Evolutionary conservation across 1,140 invertebrate genomes (phyloP).

Genomic region (Theocolax elegans): DNA sequence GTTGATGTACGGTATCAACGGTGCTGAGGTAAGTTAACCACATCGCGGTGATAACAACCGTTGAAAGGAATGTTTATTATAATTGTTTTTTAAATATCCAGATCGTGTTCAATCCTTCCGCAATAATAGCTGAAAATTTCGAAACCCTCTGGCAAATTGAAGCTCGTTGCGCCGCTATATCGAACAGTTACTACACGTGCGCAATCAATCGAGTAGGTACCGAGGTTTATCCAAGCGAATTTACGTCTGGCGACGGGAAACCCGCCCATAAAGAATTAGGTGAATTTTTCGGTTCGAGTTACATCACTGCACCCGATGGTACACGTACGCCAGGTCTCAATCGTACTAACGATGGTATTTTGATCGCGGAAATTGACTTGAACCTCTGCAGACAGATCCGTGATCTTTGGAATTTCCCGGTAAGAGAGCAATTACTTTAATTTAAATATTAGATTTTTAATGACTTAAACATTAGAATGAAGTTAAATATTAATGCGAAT

Average conservation of each 20-base stretch:
- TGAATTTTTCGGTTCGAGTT: conserved; percentile 97
- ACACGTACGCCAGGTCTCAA: conserved; percentile 90
- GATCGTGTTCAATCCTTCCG: conserved; percentile 99
- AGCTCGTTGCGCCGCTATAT: conserved; percentile 96
- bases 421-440: conserved; percentile 60
- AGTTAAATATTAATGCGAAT: too few species aligned
- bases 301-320: conserved; percentile 95
- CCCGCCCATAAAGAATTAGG: conserved; percentile 94
- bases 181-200: conserved; percentile 94
- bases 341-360: conserved; percentile 85
- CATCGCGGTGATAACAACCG: too few species aligned
- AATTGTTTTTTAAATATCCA: conserved; percentile 28
- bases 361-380: conserved; percentile 93
- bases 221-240: conserved; percentile 90
- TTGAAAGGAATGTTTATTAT: too few species aligned
- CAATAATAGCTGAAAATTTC: conserved; percentile 84
- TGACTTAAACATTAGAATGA: too few species aligned
- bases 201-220: conserved; percentile 97
- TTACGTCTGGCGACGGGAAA: conserved; percentile 93
- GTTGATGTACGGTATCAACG: conserved; percentile 96
- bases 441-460: background rate
- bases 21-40: conserved; percentile 80
- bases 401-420: conserved; percentile 94
- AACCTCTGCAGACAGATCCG: conserved; percentile 95
- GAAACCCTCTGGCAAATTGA: conserved; percentile 97